Evolutionary conservation across 2,113 vertebrate genomes (phyloP), one percentile per base, ranked within the genome.

Genomic region (Petrocephalus zakoni): DNA sequence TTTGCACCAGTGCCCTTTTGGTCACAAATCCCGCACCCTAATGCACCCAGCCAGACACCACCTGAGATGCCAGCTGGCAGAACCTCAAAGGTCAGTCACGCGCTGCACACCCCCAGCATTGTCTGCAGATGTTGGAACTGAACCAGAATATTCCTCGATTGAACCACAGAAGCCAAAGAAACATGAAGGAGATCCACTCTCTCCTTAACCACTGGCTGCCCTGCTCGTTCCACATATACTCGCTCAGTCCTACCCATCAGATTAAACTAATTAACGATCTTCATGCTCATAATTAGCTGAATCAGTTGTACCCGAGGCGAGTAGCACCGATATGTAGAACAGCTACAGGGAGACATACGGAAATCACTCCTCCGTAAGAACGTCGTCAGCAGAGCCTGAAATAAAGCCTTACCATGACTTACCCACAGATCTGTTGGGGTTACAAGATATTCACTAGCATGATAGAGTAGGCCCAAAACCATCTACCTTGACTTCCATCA

Each of bases 251-350:
- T 19, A 78, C 72, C 34, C 72, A 78, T 37, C 72, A 78, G 72
- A 78, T 78, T 34, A 78, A 42, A 42, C 72, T 78, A 78, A 78
- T 78, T 78, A 78, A 78, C 17, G 34, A 78, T 42, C 72, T 78
- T 78, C 72, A 42, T 37, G 72, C 72, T 29, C 34, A 42, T 78
- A 78, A 68, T 68, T 68, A 68, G 61, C 61, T 68, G 61, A 68
- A 68, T 68, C 61, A 68, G 61, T 68, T 68, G 61, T 68, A 68
- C 61, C 61, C 61, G 61, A 68, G 61, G 61, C 61, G 61, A 68
- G 25, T 68, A 68, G 10, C 61, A 68, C 61, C 13, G 61, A 68
- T 68, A 68, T 68, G 25, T 8, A 34, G 72, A 78, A 78, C 4
- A 42, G 72, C 68, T 78, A 78, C 72, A 75, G 34, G 72, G 72